Evolutionary conservation across 2,888 invertebrate genomes (phyloP).

Genomic region (Stenolophus ochropezus): DNA sequence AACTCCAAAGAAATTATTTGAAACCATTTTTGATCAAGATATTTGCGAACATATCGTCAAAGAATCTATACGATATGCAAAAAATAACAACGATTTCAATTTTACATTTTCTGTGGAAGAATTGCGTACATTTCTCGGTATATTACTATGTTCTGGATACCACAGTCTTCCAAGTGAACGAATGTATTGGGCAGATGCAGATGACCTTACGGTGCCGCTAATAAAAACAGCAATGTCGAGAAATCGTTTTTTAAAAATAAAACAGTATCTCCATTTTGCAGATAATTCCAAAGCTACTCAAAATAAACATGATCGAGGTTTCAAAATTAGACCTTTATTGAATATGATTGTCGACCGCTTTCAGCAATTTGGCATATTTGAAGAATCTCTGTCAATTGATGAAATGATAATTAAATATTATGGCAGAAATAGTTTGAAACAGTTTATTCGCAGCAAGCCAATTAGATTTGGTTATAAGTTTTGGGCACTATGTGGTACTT

Average conservation of each 20-base stretch:
- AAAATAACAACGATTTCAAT: constrained; percentile 3
- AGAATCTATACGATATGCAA: constrained; percentile 1
- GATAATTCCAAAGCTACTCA: neutral
- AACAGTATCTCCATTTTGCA: neutral
- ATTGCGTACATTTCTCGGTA: neutral
- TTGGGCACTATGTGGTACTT: constrained; percentile 52
- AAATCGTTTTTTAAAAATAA: constrained; percentile 5
- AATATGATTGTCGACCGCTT: neutral
- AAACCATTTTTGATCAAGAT: neutral
- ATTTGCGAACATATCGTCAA: constrained; percentile 4
- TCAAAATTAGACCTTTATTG: neutral
- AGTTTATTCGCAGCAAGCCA: constrained; percentile 54
- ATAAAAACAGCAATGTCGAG: neutral
- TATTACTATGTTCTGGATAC: neutral
- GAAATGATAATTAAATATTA: constrained; percentile 60
- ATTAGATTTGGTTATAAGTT: constrained; percentile 57
- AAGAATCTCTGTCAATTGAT: constrained; percentile 52
- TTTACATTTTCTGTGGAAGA: neutral
- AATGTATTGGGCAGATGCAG: neutral
- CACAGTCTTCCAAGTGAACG: neutral
- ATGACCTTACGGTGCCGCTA: neutral
- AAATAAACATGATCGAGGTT: neutral
- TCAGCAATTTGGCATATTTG: too few species aligned
- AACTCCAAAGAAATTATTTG: constrained; percentile 1
- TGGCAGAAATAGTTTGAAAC: constrained; percentile 48